Evolutionary conservation across 2,113 vertebrate species (phyloP).

Genomic region (Abramis brama): DNA sequence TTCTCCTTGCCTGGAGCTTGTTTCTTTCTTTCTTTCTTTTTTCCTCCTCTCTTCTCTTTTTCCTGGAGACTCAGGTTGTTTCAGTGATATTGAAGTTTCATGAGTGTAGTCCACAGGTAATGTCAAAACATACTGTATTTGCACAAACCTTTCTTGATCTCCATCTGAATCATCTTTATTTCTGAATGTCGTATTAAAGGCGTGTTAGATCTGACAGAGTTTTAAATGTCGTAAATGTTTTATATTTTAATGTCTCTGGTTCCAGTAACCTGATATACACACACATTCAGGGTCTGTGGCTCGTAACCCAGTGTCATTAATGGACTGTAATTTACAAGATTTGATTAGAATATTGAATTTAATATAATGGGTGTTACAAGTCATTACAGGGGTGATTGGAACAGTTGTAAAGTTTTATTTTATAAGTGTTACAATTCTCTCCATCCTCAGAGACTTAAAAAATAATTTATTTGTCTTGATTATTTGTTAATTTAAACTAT

Average conservation of each 20-base stretch:
- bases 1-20: conserved; percentile 37
- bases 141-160: background rate
- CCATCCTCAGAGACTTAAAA: too few relatives aligned
- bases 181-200: background rate
- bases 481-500: too few relatives aligned
- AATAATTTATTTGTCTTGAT: too few relatives aligned
- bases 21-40: conserved; percentile 1
- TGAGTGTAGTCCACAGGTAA: conserved; percentile 38
- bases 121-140: background rate
- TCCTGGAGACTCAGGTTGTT: background rate
- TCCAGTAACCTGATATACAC: background rate
- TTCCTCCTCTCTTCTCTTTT: background rate
- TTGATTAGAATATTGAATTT: too few relatives aligned
- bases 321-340: too few relatives aligned
- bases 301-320: background rate
- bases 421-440: too few relatives aligned
- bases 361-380: too few relatives aligned
- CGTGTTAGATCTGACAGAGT: too few relatives aligned
- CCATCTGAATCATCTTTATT: conserved; percentile 2
- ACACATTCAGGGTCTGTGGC: background rate
- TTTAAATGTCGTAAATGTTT: too few relatives aligned
- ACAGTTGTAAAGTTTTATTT: too few relatives aligned
- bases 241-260: background rate
- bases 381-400: too few relatives aligned
- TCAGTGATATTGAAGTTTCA: conserved; percentile 10